Evolutionary conservation across 2,888 invertebrate species (phyloP).

Genomic region (Parasteatoda lunata): DNA sequence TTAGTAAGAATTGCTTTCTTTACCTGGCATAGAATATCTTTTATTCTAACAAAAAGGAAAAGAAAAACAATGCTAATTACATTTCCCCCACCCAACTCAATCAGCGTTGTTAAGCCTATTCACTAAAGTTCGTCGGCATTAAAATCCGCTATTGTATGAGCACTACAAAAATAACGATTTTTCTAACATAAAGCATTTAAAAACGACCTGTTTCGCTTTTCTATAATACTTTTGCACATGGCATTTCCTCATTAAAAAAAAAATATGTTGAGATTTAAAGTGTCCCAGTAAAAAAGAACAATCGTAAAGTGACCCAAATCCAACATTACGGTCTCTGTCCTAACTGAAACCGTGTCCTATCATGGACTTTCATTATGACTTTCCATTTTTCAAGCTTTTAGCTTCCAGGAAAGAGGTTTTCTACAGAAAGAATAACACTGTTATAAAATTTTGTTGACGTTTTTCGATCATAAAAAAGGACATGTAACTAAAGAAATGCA

Average conservation of each 20-base stretch:
- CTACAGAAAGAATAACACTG: too few relatives aligned
- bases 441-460: too few relatives aligned
- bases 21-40: background rate
- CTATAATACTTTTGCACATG: too few relatives aligned
- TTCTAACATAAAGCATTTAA: slow-evolving; percentile 15
- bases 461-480: too few relatives aligned
- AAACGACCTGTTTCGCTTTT: slow-evolving; percentile 1
- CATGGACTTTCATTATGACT: too few relatives aligned
- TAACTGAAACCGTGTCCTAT: too few relatives aligned
- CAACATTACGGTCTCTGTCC: background rate
- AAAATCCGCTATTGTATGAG: background rate
- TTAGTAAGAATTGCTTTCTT: too few relatives aligned
- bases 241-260: slow-evolving; percentile 35
- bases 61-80: slow-evolving; percentile 3
- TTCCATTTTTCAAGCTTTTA: too few relatives aligned
- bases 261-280: background rate
- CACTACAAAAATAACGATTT: slow-evolving; percentile 25
- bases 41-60: background rate
- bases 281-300: slow-evolving; percentile 20
- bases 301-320: slow-evolving; percentile 33
- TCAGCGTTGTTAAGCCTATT: too few relatives aligned
- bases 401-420: too few relatives aligned
- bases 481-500: too few relatives aligned
- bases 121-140: background rate
- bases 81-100: too few relatives aligned